These are phyloP conservation scores for Thalpophila matura DNA, from an alignment of 2,888 invertebrate species.

Conservation along the genomic window DNA sequence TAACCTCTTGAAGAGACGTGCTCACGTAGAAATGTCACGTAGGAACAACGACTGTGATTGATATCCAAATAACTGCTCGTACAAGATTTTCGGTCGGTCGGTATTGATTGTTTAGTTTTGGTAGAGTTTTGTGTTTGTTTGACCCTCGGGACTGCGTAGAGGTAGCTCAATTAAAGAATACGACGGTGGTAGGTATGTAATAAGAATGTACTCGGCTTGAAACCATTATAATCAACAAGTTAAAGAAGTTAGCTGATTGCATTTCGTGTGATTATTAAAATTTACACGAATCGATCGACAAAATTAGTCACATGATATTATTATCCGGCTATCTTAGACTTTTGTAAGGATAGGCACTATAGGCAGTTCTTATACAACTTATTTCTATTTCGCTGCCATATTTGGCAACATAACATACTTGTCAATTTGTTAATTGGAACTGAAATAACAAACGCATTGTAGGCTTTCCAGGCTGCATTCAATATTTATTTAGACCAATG, in stretches of 20 bases:
- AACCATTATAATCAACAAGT: background rate
- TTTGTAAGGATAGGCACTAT: background rate
- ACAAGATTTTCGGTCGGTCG: conserved; percentile 29
- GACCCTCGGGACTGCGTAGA: conserved; percentile 17
- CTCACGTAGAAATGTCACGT: conserved; percentile 56
- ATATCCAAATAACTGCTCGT: conserved; percentile 49
- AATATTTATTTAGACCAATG: conserved; percentile 36
- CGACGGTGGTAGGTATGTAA: background rate
- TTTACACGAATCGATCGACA: background rate
- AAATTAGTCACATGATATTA: background rate
- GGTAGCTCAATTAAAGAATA: conserved; percentile 1
- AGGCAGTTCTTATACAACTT: background rate
- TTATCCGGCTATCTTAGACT: background rate
- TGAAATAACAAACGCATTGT: background rate
- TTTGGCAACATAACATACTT: background rate
- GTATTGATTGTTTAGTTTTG: conserved; percentile 56
- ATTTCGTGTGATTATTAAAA: background rate
- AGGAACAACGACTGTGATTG: conserved; percentile 50
- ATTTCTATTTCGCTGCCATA: background rate
- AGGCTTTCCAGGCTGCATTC: conserved; percentile 7
- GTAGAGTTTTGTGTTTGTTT: conserved; percentile 36
- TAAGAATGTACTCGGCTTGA: background rate
- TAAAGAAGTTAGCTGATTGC: background rate
- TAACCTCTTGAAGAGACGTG: conserved; percentile 63
- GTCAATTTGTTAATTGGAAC: background rate